A percentile compares a stretch with the other conserved stretches of the same genome.
Conservation (phyloP, 2,888 invertebrate species). For the Caenorhabditis sp. region DNA sequence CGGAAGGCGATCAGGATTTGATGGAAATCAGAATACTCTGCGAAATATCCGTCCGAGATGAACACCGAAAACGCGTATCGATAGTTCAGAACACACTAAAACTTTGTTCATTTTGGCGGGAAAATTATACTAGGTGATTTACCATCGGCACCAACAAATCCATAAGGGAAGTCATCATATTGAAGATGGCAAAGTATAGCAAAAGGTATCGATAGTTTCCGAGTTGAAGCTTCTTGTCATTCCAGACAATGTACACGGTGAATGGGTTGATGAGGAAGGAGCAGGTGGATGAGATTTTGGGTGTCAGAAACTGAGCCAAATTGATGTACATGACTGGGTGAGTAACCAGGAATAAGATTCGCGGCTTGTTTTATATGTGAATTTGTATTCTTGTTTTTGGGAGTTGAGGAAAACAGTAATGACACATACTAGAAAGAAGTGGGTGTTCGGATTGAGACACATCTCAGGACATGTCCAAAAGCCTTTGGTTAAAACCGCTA, state of each 20-base stretch:
- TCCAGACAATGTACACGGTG: conserved; percentile 24
- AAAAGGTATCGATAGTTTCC: conserved; percentile 37
- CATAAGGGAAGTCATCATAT: conserved; percentile 16
- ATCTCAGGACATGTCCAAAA: too few relatives aligned
- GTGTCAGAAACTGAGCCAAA: conserved; percentile 37
- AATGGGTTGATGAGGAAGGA: conserved; percentile 27
- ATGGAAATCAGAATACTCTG: conserved; percentile 24
- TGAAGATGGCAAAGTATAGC: conserved; percentile 36
- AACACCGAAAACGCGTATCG: conserved; percentile 41
- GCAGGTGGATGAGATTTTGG: conserved; percentile 20
- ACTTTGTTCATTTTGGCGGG: too few relatives aligned
- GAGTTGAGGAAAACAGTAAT: not conserved
- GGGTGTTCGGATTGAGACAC: too few relatives aligned
- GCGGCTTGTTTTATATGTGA: too few relatives aligned
- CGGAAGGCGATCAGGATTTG: conserved; percentile 13
- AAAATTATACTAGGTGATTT: too few relatives aligned
- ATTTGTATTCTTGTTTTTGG: too few relatives aligned
- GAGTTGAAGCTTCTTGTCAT: conserved; percentile 26
- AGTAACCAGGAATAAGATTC: too few relatives aligned
- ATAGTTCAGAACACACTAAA: conserved; percentile 12
- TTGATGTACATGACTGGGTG: conserved; percentile 45
- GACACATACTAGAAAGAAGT: too few relatives aligned
- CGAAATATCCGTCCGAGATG: conserved; percentile 42
- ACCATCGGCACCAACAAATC: conserved; percentile 53
- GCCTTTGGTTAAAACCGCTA: too few relatives aligned